Evolutionary conservation across 1,140 invertebrate genomes (phyloP).

Genomic region (Drosophila saltans): DNA sequence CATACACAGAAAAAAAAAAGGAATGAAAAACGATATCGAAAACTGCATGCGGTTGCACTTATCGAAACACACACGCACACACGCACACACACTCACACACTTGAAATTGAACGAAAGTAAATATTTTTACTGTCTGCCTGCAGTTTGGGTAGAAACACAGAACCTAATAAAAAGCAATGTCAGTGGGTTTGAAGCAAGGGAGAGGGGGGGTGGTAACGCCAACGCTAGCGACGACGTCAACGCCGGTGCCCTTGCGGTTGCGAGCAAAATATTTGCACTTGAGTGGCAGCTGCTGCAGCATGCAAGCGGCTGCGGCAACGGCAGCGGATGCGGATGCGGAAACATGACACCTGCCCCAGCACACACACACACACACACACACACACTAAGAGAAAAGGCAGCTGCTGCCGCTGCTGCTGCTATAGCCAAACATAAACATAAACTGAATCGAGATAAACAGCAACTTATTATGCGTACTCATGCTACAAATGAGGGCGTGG

Average conservation of each 20-base stretch:
- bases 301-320: slow-evolving; percentile 17
- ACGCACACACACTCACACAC: slow-evolving; percentile 31
- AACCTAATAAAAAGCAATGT: slow-evolving; percentile 58
- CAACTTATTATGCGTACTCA: slow-evolving; percentile 77
- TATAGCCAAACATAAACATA: slow-evolving; percentile 59
- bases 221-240: slow-evolving; percentile 26
- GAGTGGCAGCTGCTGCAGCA: slow-evolving; percentile 42
- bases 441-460: slow-evolving; percentile 73
- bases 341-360: slow-evolving; percentile 72
- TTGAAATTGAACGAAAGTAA: slow-evolving; percentile 68
- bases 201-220: not conserved
- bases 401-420: slow-evolving; percentile 12
- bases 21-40: slow-evolving; percentile 23
- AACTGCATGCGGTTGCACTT: slow-evolving; percentile 51
- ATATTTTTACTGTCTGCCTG: slow-evolving; percentile 54
- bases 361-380: slow-evolving; percentile 23
- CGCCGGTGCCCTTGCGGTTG: slow-evolving; percentile 3
- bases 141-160: slow-evolving; percentile 34
- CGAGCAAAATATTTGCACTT: slow-evolving; percentile 70
- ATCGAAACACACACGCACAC: slow-evolving; percentile 40
- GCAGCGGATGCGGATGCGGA: slow-evolving; percentile 75
- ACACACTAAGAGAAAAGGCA: slow-evolving; percentile 8
- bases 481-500: slow-evolving; percentile 45
- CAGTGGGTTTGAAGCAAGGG: slow-evolving; percentile 4
- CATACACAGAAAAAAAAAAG: not conserved